phyloP scores from a whole-genome alignment of 1,140 invertebrate genomes.

The Leguminivora glycinivorella region DNA sequence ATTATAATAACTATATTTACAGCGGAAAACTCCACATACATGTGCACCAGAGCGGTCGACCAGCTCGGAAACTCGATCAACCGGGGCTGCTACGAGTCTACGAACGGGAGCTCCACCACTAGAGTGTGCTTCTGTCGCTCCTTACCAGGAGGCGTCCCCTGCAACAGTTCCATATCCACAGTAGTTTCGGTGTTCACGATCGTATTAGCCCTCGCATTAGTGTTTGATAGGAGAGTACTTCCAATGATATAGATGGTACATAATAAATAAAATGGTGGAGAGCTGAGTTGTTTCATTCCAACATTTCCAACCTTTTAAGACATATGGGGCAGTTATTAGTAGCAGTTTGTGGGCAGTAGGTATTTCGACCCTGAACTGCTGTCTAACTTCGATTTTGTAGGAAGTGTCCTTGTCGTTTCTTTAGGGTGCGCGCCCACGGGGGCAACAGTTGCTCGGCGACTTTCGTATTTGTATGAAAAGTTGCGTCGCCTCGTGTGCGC shows the following conservation, averaged over 20 bases:
- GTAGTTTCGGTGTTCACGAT: constrained; percentile 26
- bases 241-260: background rate
- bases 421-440: too few relatives aligned
- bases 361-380: too few relatives aligned
- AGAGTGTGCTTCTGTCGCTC: constrained; percentile 67
- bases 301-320: too few relatives aligned
- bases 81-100: constrained; percentile 68
- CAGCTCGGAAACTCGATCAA: constrained; percentile 57
- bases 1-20: constrained; percentile 43
- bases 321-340: too few relatives aligned
- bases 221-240: background rate
- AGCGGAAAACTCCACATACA: constrained; percentile 78
- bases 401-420: too few relatives aligned
- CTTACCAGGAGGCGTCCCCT: constrained; percentile 58
- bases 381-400: too few relatives aligned
- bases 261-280: constrained; percentile 35
- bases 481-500: too few relatives aligned
- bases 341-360: too few relatives aligned
- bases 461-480: too few relatives aligned
- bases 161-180: constrained; percentile 49
- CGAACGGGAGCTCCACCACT: constrained; percentile 58
- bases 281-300: constrained; percentile 9
- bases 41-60: constrained; percentile 76
- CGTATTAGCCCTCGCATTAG: background rate
- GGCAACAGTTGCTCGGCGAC: too few relatives aligned